Evolutionary conservation across 1,140 invertebrate genomes (phyloP).

Genomic region (Zophobas morio): DNA sequence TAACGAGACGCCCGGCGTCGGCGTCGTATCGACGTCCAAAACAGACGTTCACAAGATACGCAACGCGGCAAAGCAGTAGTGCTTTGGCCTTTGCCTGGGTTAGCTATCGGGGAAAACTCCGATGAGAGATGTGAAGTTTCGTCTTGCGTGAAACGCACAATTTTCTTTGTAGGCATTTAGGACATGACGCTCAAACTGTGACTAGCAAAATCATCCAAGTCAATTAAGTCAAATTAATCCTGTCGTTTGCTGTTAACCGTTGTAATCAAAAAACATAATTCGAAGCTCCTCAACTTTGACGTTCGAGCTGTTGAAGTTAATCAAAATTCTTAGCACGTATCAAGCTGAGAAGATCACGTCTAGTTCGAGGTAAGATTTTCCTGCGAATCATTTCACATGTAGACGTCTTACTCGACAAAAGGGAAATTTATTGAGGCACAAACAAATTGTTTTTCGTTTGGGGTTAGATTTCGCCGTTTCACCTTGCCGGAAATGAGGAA

Average conservation of each 20-base stretch:
- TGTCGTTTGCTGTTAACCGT: neutral
- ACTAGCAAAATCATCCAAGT: conserved; percentile 6
- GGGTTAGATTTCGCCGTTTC: conserved; percentile 5
- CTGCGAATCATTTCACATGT: conserved; percentile 6
- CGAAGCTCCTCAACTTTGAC: no score
- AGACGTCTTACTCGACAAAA: neutral
- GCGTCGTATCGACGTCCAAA: conserved; percentile 47
- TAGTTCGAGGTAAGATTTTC: conserved; percentile 8
- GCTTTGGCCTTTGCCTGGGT: conserved; percentile 24
- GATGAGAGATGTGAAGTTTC: conserved; percentile 14
- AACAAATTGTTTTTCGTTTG: conserved; percentile 22
- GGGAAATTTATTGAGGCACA: conserved; percentile 7
- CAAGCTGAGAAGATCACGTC: neutral
- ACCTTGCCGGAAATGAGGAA: conserved; percentile 11
- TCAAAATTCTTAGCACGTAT: no score
- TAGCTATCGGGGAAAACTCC: conserved; percentile 6
- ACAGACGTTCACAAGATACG: conserved; percentile 35
- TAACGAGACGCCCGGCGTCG: conserved; percentile 41
- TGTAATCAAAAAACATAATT: neutral
- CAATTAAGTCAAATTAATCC: conserved; percentile 24
- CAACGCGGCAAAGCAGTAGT: conserved; percentile 49
- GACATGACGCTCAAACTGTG: conserved; percentile 31
- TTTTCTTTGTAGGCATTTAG: neutral
- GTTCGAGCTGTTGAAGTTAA: no score
- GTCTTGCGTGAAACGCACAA: conserved; percentile 35